These are phyloP conservation scores for Oreochromis mossambicus DNA, from an alignment of 2,797 vertebrate species.

Conservation along the genomic window DNA sequence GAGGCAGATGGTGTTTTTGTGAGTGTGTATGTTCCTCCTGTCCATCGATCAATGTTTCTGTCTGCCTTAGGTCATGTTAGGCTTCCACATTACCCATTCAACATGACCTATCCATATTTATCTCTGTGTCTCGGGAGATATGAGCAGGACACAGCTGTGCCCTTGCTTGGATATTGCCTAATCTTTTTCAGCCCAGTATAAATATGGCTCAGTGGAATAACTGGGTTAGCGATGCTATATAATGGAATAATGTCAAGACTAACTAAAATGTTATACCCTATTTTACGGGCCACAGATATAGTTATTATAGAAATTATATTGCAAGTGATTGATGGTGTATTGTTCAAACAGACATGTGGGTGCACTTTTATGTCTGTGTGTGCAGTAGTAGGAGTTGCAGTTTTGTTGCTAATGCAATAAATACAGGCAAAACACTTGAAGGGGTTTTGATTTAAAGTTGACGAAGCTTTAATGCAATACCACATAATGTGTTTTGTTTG, in stretches of 20 bases:
- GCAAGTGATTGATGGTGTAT: conserved; percentile 12
- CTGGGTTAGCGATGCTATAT: conserved; percentile 34
- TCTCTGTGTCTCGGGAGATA: conserved; percentile 27
- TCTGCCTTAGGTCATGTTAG: background rate
- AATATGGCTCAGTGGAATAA: conserved; percentile 45
- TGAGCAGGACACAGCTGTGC: conserved; percentile 56
- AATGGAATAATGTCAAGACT: conserved; percentile 41
- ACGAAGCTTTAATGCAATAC: background rate
- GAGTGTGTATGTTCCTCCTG: background rate
- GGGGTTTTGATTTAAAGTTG: background rate
- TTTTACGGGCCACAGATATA: background rate
- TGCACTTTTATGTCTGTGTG: background rate
- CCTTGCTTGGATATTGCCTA: conserved; percentile 50
- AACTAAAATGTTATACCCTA: conserved; percentile 25
- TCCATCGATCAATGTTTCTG: conserved; percentile 29
- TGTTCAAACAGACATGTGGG: background rate
- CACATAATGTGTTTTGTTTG: background rate
- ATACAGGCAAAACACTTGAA: background rate
- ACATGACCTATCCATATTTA: conserved; percentile 56
- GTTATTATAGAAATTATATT: conserved; percentile 17
- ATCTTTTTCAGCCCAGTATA: conserved; percentile 26
- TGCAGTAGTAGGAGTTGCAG: background rate
- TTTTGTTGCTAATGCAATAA: background rate
- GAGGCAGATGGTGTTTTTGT: conserved; percentile 28
- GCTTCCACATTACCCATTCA: conserved; percentile 26